These are phyloP conservation scores for Acanthurus tractus DNA, from an alignment of 2,797 vertebrate genomes.

Conservation along the genomic window DNA sequence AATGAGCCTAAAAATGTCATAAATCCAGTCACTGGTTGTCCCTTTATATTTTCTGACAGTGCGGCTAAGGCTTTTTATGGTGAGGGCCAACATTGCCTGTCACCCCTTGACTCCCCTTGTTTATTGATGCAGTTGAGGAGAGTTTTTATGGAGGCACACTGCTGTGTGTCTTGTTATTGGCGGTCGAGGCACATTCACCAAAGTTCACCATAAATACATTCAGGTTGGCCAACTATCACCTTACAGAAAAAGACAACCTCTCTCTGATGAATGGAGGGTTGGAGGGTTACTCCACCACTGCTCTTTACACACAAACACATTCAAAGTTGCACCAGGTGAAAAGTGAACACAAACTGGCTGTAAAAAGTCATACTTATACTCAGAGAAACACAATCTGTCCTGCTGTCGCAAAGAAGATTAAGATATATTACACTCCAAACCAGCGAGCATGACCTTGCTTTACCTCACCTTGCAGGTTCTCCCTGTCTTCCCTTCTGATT, in stretches of 20 bases:
- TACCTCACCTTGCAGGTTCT: constrained; percentile 55
- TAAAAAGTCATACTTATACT: constrained; percentile 21
- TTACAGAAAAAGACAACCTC: constrained; percentile 54
- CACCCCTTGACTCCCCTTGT: constrained; percentile 58
- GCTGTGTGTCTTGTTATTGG: constrained; percentile 59
- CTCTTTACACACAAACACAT: constrained; percentile 28
- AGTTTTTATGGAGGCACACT: constrained; percentile 65
- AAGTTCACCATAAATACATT: constrained; percentile 80
- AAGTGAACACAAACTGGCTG: constrained; percentile 36
- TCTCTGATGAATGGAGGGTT: constrained; percentile 65
- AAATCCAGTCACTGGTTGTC: constrained; percentile 21
- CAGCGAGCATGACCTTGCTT: constrained; percentile 47
- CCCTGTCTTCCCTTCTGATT: constrained; percentile 22
- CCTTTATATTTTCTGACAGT: neutral
- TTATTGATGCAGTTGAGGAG: constrained; percentile 71
- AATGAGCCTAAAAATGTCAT: neutral
- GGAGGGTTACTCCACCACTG: constrained; percentile 35
- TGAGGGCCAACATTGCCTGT: constrained; percentile 43
- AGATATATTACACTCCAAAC: constrained; percentile 62
- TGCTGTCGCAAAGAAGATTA: constrained; percentile 50
- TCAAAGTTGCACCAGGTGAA: constrained; percentile 1
- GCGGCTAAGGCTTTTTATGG: constrained; percentile 34
- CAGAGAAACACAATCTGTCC: constrained; percentile 11
- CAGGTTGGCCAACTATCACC: constrained; percentile 66
- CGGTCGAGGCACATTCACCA: constrained; percentile 68